Evolutionary conservation across 2,113 vertebrate genomes (phyloP), one percentile per base, ranked within the genome.

Genomic region (Macquaria australasica): DNA sequence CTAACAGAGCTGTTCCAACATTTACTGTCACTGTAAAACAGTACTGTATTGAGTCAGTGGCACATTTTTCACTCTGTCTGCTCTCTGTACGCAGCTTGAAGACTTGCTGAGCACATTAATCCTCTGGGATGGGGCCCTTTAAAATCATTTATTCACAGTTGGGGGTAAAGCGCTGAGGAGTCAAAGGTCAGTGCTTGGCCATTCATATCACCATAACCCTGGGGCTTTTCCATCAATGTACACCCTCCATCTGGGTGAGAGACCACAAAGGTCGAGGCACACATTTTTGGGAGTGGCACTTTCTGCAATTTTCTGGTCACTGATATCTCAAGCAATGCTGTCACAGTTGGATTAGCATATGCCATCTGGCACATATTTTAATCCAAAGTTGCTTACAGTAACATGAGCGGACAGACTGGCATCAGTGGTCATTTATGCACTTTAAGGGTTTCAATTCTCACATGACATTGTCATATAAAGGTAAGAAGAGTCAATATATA

Each of bases 141-240:
- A 80, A 69, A 89, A 60, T 90, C 90, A 93, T 93, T 93, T 93
- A 93, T 91, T 93, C 92, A 91, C 89, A 88, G 89, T 79, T 45
- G 66, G 92, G 73, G 86, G 82, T 85, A 87, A 91, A 91, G 86
- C 62, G 25, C 62, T 0, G 53, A 39, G 31, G 64, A 82, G 88
- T 92, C 90, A 94, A 79, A 93, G 94, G 87, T 93, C 88, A 90
- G 75, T 25, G n/a, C 78, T 87, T 75, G 86, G 86, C 67, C 86
- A 85, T 90, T 91, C 83, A 79, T 88, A 89, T 87, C 89, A 79
- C 81, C 55, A 77, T 74, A 89, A 91, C 88, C 87, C 79, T 34
- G 68, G 82, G 77, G 86, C 73, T 84, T 85, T 85, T 83, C 89
- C 72, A 89, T 83, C 89, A 83, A 72, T 83, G 85, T 50, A 77